Percentiles rank a stretch among this genome's conserved stretches.
phyloP scores from a whole-genome alignment of 2,888 invertebrate species.

The Hartigia nigra region DNA sequence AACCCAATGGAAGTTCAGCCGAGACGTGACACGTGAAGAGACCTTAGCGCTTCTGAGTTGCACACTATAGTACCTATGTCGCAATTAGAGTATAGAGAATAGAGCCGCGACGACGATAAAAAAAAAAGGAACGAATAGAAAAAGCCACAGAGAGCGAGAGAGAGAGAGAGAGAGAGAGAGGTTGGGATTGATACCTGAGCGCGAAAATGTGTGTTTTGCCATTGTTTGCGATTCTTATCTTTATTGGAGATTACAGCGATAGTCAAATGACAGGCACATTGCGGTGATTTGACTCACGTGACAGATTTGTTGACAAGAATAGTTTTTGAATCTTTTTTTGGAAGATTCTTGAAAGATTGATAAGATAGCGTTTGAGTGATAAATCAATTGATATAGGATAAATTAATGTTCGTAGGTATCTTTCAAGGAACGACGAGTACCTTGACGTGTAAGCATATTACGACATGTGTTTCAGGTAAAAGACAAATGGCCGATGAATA shows the following conservation, averaged over 20 bases:
- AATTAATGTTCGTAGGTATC: neutral
- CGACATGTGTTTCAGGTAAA: neutral
- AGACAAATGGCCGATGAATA: neutral
- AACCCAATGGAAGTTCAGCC: neutral
- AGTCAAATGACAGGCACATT: neutral
- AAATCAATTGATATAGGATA: neutral
- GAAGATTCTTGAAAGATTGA: no score
- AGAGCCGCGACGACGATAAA: slow-evolving; percentile 20
- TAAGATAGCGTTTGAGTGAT: no score
- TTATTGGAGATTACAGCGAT: neutral
- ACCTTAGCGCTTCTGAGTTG: neutral
- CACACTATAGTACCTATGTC: neutral
- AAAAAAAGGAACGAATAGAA: slow-evolving; percentile 13
- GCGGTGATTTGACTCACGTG: neutral
- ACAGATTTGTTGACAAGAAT: neutral
- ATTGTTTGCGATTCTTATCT: neutral
- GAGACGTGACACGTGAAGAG: neutral
- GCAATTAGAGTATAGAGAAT: slow-evolving; percentile 12
- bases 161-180: no score
- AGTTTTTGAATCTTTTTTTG: no score
- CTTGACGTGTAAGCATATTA: neutral
- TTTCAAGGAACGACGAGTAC: neutral
- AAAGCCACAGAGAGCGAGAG: slow-evolving; percentile 13
- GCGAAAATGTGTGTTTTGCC: neutral
- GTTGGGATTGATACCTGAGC: slow-evolving; percentile 23